Evolutionary conservation across 2,113 vertebrate species (phyloP), one percentile per base, ranked within the genome.

Genomic region (Antechinus stuartii): DNA sequence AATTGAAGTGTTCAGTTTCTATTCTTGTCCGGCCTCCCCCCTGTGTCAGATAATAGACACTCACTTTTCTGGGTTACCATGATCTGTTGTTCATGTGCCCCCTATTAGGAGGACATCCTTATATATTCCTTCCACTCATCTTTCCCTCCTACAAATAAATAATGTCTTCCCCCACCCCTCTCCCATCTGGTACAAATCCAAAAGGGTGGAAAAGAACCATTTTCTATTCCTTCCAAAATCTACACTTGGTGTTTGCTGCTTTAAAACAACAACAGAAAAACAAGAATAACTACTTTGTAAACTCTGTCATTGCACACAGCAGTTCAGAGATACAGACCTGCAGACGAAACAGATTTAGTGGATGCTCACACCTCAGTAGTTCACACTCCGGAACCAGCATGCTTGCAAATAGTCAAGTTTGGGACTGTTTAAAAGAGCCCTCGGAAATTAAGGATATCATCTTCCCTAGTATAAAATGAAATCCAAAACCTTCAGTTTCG

Each of bases 401-500:
- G 56, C 91, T 91, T 96, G 91, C 92, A 93, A 54, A 90, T 24
- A 90, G 16, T 96, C 91, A 92, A 92, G 91, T 91, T 93, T 9
- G 46, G 42, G 50, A 95, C 92, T 93, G 46, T 89, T 94, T 84
- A 76, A 96, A 68, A 96, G 46, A 84, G 90, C 93, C 94, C 90
- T 96, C 47, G 30, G 68, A 95, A 93, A 52, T 93, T 61, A 94
- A 90, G 92, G 95, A 46, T 94, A 92, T 1, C 56, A 95, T 84
- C 91, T 97, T 91, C 94, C 89, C 68, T 93, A 91, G 52, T 97
- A 97, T 90, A 97, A 98, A 98, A 96, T 92, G 90, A 96, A 97
- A 95, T 95, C 96, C 56, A 96, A 96, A 98, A 93, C 93, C 91
- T 91, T 92, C 94, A 93, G 91, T 95, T 68, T 94, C 97, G 96